Conservation (phyloP, 2,888 invertebrate species). For the Anoplius nigerrimus region DNA sequence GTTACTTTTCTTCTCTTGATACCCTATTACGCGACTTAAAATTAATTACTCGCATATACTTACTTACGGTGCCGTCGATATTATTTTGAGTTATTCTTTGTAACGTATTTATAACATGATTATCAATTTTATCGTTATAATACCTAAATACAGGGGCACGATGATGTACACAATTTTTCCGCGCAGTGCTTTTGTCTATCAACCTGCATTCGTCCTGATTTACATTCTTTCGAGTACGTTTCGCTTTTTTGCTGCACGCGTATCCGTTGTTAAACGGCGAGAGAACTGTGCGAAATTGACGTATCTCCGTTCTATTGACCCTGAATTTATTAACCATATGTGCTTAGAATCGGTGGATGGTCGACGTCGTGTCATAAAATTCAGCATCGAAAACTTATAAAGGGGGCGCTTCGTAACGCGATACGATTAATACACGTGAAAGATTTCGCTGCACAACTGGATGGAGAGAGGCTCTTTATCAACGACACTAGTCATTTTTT, state of each 20-base stretch:
- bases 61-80: slow-evolving; percentile 73
- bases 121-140: slow-evolving; percentile 71
- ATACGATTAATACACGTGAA: no score
- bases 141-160: slow-evolving; percentile 72
- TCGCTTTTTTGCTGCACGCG: slow-evolving; percentile 54
- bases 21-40: slow-evolving; percentile 68
- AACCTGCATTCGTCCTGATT: slow-evolving; percentile 9
- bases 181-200: slow-evolving; percentile 33
- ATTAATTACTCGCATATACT: slow-evolving; percentile 69
- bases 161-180: slow-evolving; percentile 57
- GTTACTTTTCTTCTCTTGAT: slow-evolving; percentile 47
- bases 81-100: slow-evolving; percentile 66
- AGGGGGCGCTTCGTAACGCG: no score
- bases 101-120: slow-evolving; percentile 68
- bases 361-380: slow-evolving; percentile 37
- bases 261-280: slow-evolving; percentile 19
- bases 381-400: slow-evolving; percentile 15
- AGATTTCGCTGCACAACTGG: no score
- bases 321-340: slow-evolving; percentile 10
- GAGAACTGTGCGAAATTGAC: slow-evolving; percentile 16
- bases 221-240: slow-evolving; percentile 16
- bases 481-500: no score
- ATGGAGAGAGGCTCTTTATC: no score
- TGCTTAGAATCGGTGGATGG: slow-evolving; percentile 35
- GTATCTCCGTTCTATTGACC: no score